Base-by-base conservation (phyloP, 2,888 invertebrate genomes). In the Lobophora halterata region DNA sequence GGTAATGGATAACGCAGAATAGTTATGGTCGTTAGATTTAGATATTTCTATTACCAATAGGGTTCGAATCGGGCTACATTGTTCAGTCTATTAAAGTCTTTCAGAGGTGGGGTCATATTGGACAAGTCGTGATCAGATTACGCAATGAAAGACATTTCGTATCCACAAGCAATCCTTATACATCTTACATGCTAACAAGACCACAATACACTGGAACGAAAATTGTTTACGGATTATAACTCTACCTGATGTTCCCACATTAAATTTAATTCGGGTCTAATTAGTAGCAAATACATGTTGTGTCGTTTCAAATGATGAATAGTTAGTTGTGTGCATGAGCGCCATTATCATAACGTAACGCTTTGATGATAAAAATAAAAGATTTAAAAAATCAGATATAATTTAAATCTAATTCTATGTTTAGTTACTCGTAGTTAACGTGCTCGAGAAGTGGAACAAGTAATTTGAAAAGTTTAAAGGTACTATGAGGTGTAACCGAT, bases 1-100 rank as follows among this genome's bases (percentile, higher is more conserved):
- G 41, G 61, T 61, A 65, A 65, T 74, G 71, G 38, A 61, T 30
- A 5, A 0, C 5, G 5, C 3, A 3, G 1, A 6, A 24, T 25
- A 5, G 20, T 50, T 42, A 5, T 25, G 7, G n/a, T 42, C 14
- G 13, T 19, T 1, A 33, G 49, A 55, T 63, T 65, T 57, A 53
- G 41, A 42, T 30, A 33, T 30, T 23, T 40, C 47, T 49, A 51
- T 50, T 57, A 63, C 55, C 55, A 63, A 60, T 65, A 59, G 54
- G 58, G 61, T 65, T 71, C 63, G 61, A 73, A 71, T 72, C 65
- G 65, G 62, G 71, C 46, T 59, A 70, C 72, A 79, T 80, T 83
- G 82, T 83, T 73, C 78, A 72, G 74, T 79, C 73, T 79, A 83
- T 86, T 80, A 80, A 78, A 80, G 76, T 81, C 65, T 83, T 83